Evolutionary conservation across 2,888 invertebrate species (phyloP).

Genomic region (Gastrophysa polygoni): DNA sequence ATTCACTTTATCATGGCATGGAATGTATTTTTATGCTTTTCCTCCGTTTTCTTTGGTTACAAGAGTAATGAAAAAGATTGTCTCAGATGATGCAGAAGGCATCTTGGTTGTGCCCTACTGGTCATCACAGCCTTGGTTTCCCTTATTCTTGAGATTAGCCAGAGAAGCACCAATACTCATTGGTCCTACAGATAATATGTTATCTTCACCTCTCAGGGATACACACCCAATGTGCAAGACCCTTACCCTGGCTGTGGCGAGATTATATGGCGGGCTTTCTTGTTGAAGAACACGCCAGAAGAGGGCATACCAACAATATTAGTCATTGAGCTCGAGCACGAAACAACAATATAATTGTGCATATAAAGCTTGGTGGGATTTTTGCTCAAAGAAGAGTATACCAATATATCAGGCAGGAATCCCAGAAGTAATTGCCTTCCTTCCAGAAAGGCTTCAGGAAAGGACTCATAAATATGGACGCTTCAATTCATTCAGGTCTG

Average conservation of each 20-base stretch:
- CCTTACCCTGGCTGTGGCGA: constrained; percentile 10
- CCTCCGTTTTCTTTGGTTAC: constrained; percentile 44
- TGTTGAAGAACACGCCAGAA: background rate
- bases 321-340: background rate
- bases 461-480: constrained; percentile 28
- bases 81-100: constrained; percentile 38
- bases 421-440: background rate
- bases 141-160: constrained; percentile 15
- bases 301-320: background rate
- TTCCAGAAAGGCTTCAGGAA: background rate
- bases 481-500: constrained; percentile 38
- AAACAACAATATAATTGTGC: constrained; percentile 4
- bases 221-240: constrained; percentile 11
- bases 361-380: constrained; percentile 13
- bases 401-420: background rate
- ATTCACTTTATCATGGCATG: constrained; percentile 37
- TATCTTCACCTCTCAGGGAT: constrained; percentile 11
- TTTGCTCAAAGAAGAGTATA: background rate
- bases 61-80: constrained; percentile 41
- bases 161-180: background rate
- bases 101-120: constrained; percentile 44
- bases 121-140: constrained; percentile 44
- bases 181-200: background rate
- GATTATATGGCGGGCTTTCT: constrained; percentile 9
- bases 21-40: constrained; percentile 40